Evolutionary conservation across 2,113 vertebrate species (phyloP), one percentile per base, ranked within the genome.

Genomic region (Bungarus multicinctus): DNA sequence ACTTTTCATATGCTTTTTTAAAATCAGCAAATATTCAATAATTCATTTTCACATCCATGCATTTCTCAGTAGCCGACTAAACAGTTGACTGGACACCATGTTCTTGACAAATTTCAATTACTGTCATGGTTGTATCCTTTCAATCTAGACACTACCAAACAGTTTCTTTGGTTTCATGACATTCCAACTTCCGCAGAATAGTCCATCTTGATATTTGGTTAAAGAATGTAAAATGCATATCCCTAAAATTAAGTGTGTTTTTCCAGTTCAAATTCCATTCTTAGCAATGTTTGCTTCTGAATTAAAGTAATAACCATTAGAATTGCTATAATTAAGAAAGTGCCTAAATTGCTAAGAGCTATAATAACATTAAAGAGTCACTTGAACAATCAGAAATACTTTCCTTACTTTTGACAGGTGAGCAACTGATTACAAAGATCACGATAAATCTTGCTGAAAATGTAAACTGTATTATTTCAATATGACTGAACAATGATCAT

Each of bases 381-480:
- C 0, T 34, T 0, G 23, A n/a, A 89, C 86, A 45, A 39, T 0
- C 50, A 16, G 81, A 34, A 27, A 14, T 93, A 94, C 92, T 54
- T 53, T 43, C 5, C 39, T 27, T 30, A 39, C 58, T 25, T 91
- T 18, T 34, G 4, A 43, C 23, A 43, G 88, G 12, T 11, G 86
- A 94, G 87, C 57, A 43, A 81, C 1, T 30, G 86, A 85, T 87
- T 85, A 11, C 58, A 85, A 88, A 50, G 3, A 3, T 60, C 55
- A 64, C 30, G 90, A 69, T 91, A 90, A 30, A 69, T 74, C 69
- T 43, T 60, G 12, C 43, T 39, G 43, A 95, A 94, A 95, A 0
- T 91, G 12, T 39, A 12, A 60, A 91, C 27, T 55, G 3, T 90
- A 92, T 90, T n/a, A 90, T 90, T 94, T 87, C 0, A 52, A 25